A percentile compares a stretch with the other conserved stretches of the same genome.
Evolutionary conservation across 2,797 vertebrate species (phyloP).

Genomic region (Pogonophryne albipinna): DNA sequence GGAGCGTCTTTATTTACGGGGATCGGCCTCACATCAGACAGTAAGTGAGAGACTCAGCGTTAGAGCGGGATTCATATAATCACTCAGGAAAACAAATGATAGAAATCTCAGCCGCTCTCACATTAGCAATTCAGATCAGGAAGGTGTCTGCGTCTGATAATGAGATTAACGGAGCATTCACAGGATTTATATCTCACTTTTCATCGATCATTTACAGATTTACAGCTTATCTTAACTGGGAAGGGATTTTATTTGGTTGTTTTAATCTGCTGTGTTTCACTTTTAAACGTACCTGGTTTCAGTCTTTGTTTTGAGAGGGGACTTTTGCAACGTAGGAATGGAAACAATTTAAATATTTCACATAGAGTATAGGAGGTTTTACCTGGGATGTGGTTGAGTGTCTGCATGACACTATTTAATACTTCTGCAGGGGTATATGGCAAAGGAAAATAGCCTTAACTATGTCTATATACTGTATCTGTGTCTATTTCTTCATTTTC

Average conservation of each 20-base stretch:
- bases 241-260: not conserved
- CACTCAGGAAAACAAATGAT: constrained; percentile 59
- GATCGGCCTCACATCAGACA: constrained; percentile 48
- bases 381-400: not conserved
- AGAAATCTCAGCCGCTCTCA: constrained; percentile 42
- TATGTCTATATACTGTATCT: no score
- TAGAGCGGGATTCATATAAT: no score
- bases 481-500: not conserved
- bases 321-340: no score
- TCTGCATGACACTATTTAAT: not conserved
- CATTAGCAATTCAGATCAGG: constrained; percentile 53
- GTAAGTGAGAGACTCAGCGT: constrained; percentile 56
- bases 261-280: no score
- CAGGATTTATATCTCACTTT: constrained; percentile 6
- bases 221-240: constrained; percentile 4
- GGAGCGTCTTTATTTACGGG: constrained; percentile 41
- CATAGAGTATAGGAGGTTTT: no score
- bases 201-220: constrained; percentile 1
- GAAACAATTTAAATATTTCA: no score
- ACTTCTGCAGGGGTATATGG: not conserved
- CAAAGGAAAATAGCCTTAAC: no score
- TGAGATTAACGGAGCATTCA: constrained; percentile 39
- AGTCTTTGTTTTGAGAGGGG: no score
- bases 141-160: constrained; percentile 36
- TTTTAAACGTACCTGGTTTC: no score